These are phyloP conservation scores for Drosophila yakuba DNA, from an alignment of 1,140 invertebrate genomes.

Conservation along the genomic window DNA sequence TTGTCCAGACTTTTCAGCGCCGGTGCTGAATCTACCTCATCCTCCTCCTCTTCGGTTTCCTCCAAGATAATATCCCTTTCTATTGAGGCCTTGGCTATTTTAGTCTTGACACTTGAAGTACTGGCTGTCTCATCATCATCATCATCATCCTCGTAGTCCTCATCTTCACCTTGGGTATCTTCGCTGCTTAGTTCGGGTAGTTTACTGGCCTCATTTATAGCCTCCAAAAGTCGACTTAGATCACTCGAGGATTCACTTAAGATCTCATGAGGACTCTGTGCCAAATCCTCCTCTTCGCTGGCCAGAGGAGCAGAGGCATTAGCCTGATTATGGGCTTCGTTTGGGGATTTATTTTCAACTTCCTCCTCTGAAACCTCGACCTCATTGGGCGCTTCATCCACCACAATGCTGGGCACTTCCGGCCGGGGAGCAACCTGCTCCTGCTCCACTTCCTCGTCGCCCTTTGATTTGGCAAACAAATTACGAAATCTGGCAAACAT, in stretches of 20 bases:
- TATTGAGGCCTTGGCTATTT: slow-evolving; percentile 72
- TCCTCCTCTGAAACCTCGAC: slow-evolving; percentile 1
- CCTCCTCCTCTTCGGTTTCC: slow-evolving; percentile 31
- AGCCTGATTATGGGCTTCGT: slow-evolving; percentile 5
- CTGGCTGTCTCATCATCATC: slow-evolving; percentile 71
- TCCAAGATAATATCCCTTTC: slow-evolving; percentile 65
- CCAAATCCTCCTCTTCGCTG: slow-evolving; percentile 61
- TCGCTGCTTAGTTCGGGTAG: slow-evolving; percentile 53
- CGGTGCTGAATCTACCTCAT: slow-evolving; percentile 1
- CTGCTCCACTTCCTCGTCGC: slow-evolving; percentile 31
- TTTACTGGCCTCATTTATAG: slow-evolving; percentile 53
- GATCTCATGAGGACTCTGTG: slow-evolving; percentile 6
- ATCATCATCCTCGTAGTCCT: slow-evolving; percentile 46
- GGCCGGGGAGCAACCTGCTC: not conserved
- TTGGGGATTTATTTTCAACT: slow-evolving; percentile 3
- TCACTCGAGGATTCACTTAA: slow-evolving; percentile 57
- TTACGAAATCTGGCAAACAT: slow-evolving; percentile 83
- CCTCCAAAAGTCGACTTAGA: slow-evolving; percentile 56
- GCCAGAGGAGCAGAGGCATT: slow-evolving; percentile 50
- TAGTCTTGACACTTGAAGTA: slow-evolving; percentile 64
- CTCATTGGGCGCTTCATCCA: slow-evolving; percentile 39
- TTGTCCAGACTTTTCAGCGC: slow-evolving; percentile 53
- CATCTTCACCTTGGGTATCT: slow-evolving; percentile 35
- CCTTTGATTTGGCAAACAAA: slow-evolving; percentile 76
- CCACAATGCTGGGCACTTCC: slow-evolving; percentile 61